Base-by-base conservation (phyloP, 2,113 vertebrate species). In the Capreolus pygargus region DNA sequence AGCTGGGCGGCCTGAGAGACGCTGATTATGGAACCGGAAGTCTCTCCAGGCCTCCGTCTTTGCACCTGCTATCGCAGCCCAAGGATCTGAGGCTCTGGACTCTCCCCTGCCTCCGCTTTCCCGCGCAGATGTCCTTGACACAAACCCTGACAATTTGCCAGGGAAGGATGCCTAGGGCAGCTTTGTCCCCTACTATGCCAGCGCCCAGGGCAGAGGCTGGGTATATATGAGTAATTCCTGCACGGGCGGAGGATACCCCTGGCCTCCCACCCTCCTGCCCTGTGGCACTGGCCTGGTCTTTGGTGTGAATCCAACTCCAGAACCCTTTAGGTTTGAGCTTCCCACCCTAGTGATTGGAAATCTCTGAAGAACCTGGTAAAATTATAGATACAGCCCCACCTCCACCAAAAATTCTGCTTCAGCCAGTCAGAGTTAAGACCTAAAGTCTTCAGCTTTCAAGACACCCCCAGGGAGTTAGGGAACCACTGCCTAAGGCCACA, bases 31-130 rank as follows among this genome's bases (percentile, higher is more conserved):
- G 47, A 93, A 55, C n/a, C 1, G 10, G 79, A 7, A 0, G 36
- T 50, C 64, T 87, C 92, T n/a, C 27, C 16, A 5, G 27, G 61
- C 25, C 50, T 33, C 43, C 12, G 43, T 33, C 74, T 98, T 88
- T 98, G 98, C 98, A 99, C 98, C 98, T 99, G 98, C 91, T 97
- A 16, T 93, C 96, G 94, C 97, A 97, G 43, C 15, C 95, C 94
- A 92, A 84, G 97, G 97, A 89, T 85, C 43, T 33, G 47, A 33
- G 3, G 50, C 7, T 2, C 64, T 54, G 23, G 11, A 50, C 15
- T 25, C 47, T 64, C 36, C 55, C 43, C 86, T 6, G 82, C 39
- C 54, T 47, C 28, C 23, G 27, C 36, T 21, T 23, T 28, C 55
- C 7, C 28, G 16, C 12, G 10, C 39, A 21, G 64, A 30, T 88